phyloP scores from a whole-genome alignment of 2,888 invertebrate genomes.

The Platynereis dumerilii region DNA sequence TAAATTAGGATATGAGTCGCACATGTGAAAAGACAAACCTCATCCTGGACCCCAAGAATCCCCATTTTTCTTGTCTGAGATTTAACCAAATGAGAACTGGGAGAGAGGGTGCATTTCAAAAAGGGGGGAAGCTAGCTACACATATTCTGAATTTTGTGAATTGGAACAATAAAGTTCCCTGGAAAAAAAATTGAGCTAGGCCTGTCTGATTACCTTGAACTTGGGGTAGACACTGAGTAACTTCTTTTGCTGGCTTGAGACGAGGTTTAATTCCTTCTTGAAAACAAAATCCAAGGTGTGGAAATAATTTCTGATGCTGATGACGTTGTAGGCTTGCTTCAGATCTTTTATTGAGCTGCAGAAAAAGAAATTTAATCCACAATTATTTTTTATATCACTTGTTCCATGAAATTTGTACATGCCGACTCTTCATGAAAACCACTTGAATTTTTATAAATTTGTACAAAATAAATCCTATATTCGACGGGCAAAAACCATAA shows the following conservation, averaged over 20 bases:
- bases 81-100: too few relatives aligned
- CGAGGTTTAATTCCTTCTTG: constrained; percentile 46
- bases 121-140: too few relatives aligned
- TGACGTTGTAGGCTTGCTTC: constrained; percentile 45
- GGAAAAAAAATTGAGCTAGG: too few relatives aligned
- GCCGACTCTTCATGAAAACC: background rate
- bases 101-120: too few relatives aligned
- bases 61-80: too few relatives aligned
- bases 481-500: too few relatives aligned
- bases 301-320: constrained; percentile 60
- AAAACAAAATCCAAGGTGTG: constrained; percentile 57
- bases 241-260: constrained; percentile 52
- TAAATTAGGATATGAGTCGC: too few relatives aligned
- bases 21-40: too few relatives aligned
- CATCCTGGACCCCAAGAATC: too few relatives aligned
- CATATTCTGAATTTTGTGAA: too few relatives aligned
- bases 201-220: constrained; percentile 62
- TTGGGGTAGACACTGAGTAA: constrained; percentile 57
- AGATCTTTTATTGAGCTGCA: constrained; percentile 47
- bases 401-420: background rate
- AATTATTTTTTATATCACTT: background rate
- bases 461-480: too few relatives aligned
- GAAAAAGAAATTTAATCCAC: constrained; percentile 8
- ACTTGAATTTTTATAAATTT: background rate
- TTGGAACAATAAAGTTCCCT: too few relatives aligned